Base-by-base conservation (phyloP, 2,113 vertebrate genomes). In the Apus apus region DNA sequence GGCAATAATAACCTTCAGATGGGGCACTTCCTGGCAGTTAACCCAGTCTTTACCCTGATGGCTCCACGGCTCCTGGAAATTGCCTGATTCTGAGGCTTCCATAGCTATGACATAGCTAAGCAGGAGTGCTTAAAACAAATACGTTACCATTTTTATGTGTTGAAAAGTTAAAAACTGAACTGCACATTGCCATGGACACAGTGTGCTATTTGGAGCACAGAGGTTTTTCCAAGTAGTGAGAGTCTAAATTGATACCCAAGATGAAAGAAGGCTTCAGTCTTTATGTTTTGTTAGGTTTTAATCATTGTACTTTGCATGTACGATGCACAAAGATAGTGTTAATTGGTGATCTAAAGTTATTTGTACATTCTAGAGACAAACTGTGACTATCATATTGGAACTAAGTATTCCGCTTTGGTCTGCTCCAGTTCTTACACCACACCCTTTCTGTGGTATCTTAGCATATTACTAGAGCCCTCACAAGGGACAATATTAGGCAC, bases 111-210 rank as follows among this genome's bases (percentile, higher is more conserved):
- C 77, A 86, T n/a, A n/a, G n/a, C n/a, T n/a, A n/a, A 67, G 38
- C 5, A 6, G 48, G 78, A 81, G 61, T 38, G 66, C 75, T 94
- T 91, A 92, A 96, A 97, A 97, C 95, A 94, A 96, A 94, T 65
- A 88, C 87, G 95, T 96, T 94, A 96, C 83, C 80, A 87, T 96
- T 96, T 96, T 95, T 96, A 74, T 85, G 67, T 38, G 45, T 48
- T 80, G 93, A 78, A 96, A 97, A 94, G 74, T 97, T 96, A 80
- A 96, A 95, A 97, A 83, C 70, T 75, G 85, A 95, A 78, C 65
- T 79, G 64, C 50, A 65, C 61, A 93, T 97, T 96, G 90, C 96
- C 96, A 97, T 97, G 96, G 96, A 97, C 87, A 97, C 54, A 0
- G 76, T 58, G 54, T 92, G 85, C 89, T 97, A 97, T 97, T 97